A percentile compares a stretch with the other conserved stretches of the same genome.
Evolutionary conservation across 1,140 invertebrate species (phyloP).

Genomic region (Branchinecta lynchi): DNA sequence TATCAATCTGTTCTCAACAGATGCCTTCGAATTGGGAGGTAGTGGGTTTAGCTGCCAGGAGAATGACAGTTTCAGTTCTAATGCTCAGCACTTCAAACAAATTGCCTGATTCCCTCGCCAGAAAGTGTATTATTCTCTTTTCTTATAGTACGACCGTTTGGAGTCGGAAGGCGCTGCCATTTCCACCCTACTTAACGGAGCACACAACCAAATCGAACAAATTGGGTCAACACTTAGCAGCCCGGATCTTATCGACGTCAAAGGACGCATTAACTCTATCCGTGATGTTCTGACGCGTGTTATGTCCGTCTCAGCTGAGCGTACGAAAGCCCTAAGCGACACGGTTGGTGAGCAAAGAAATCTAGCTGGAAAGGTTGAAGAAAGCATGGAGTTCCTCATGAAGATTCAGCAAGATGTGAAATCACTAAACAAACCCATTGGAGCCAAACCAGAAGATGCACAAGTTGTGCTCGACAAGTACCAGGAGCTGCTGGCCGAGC

Average conservation of each 20-base stretch:
- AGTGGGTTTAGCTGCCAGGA: no score
- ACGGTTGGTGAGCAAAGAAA: constrained; percentile 61
- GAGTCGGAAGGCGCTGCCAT: constrained; percentile 54
- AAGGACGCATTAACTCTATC: constrained; percentile 56
- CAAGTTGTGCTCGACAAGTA: constrained; percentile 57
- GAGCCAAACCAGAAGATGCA: constrained; percentile 65
- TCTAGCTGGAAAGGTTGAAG: constrained; percentile 54
- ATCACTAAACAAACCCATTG: constrained; percentile 64
- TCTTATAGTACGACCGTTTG: constrained; percentile 50
- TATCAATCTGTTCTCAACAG: no score
- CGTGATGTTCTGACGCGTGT: constrained; percentile 58
- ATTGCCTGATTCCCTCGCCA: no score
- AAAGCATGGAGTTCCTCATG: constrained; percentile 59
- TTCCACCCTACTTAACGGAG: constrained; percentile 49
- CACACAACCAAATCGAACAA: constrained; percentile 58
- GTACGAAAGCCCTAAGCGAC: constrained; percentile 49
- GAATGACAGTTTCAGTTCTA: no score
- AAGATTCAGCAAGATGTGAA: constrained; percentile 65
- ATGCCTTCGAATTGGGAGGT: no score
- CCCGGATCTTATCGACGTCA: constrained; percentile 60
- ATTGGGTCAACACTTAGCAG: constrained; percentile 65
- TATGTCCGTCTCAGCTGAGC: constrained; percentile 53
- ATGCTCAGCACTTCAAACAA: no score
- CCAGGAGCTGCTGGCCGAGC: constrained; percentile 57
- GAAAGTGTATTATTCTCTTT: constrained; percentile 15